Conservation (phyloP, 2,113 vertebrate genomes). For the Bubo blakistoni region DNA sequence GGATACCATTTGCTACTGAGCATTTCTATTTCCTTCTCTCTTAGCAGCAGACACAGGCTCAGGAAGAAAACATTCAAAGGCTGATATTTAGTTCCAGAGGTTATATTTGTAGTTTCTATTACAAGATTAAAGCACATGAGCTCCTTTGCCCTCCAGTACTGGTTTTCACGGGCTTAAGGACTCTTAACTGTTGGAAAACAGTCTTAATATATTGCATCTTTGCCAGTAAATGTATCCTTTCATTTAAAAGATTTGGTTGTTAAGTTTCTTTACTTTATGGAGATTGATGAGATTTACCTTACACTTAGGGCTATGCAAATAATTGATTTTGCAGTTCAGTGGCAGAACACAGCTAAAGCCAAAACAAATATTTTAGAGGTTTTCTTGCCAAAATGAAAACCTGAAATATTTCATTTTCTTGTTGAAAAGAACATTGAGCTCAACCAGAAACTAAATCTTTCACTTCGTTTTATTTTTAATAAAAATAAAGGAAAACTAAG, state of each 20-base stretch:
- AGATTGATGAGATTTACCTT: conserved; percentile 33
- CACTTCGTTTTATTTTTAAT: background rate
- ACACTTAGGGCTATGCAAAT: conserved; percentile 4
- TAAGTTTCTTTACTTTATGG: background rate
- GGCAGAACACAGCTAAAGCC: background rate
- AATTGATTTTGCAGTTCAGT: conserved; percentile 21
- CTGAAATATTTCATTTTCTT: background rate
- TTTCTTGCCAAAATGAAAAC: conserved; percentile 8
- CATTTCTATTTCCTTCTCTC: background rate
- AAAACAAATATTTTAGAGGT: conserved; percentile 2
- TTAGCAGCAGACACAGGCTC: background rate
- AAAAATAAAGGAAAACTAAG: background rate
- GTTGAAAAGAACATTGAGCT: background rate
- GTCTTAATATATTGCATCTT: background rate
- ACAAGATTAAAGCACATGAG: background rate
- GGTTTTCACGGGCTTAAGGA: background rate
- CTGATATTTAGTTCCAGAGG: conserved; percentile 1
- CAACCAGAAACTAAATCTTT: background rate
- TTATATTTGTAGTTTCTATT: conserved; percentile 22
- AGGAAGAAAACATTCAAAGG: background rate
- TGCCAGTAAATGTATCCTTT: background rate
- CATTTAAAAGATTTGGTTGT: background rate
- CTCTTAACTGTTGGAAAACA: conserved; percentile 5
- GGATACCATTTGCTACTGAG: background rate
- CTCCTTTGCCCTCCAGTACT: background rate